Evolutionary conservation across 2,888 invertebrate genomes (phyloP).

Genomic region (Cephus runcator): DNA sequence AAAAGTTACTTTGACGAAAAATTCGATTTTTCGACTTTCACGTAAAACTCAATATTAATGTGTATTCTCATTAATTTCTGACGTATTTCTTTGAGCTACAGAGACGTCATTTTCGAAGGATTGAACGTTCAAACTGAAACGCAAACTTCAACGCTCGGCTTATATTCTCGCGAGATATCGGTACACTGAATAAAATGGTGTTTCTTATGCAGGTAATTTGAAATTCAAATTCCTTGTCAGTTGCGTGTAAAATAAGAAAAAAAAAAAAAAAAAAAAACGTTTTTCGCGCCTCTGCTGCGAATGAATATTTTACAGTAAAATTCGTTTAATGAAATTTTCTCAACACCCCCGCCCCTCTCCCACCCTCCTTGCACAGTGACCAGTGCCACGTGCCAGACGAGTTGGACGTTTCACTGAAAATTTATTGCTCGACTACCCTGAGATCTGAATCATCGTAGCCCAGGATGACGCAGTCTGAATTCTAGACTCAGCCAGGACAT

Average conservation of each 20-base stretch:
- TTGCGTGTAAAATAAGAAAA: background rate
- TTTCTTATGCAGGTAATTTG: background rate
- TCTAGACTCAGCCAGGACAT: too few relatives aligned
- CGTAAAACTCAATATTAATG: background rate
- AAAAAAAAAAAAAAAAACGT: background rate
- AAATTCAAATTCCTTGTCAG: background rate
- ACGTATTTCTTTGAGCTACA: background rate
- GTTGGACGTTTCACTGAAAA: background rate
- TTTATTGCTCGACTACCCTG: background rate
- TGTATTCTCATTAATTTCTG: rapidly evolving
- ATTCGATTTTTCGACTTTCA: background rate
- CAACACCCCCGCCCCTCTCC: too few relatives aligned
- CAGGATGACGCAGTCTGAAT: too few relatives aligned
- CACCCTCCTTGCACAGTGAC: background rate
- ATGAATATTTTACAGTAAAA: background rate
- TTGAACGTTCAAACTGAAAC: background rate
- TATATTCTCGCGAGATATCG: background rate
- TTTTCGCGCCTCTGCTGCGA: background rate
- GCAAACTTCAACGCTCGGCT: background rate
- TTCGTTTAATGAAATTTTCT: slow-evolving; percentile 1
- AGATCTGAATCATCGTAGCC: background rate
- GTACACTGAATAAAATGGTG: background rate
- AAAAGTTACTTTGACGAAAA: background rate
- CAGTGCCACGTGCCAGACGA: background rate
- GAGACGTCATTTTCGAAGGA: background rate